phyloP scores from a whole-genome alignment of 2,797 vertebrate genomes.

The Jordanella pulchra region DNA sequence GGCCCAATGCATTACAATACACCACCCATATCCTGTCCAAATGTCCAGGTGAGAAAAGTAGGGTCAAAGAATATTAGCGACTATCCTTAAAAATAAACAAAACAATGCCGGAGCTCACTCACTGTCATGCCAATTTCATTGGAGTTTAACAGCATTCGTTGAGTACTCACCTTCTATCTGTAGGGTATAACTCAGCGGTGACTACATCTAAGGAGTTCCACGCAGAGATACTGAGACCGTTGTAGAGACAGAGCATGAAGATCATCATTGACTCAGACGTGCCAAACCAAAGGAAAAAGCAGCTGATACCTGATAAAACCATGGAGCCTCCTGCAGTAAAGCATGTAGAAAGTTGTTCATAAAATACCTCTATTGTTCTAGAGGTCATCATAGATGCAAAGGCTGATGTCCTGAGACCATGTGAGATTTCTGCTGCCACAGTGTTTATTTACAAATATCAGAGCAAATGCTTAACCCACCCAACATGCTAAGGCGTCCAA shows the following conservation, averaged over 20 bases:
- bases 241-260: conserved; percentile 97
- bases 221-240: conserved; percentile 95
- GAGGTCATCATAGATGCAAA: conserved; percentile 15
- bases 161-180: conserved; percentile 87
- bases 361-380: neutral
- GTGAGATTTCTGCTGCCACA: conserved; percentile 6
- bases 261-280: conserved; percentile 99
- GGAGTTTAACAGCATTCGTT: neutral
- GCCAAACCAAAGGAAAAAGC: conserved; percentile 98
- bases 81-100: neutral
- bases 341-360: neutral
- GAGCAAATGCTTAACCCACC: conserved; percentile 76
- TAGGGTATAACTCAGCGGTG: conserved; percentile 93
- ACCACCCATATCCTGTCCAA: too few species aligned
- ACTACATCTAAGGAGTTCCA: conserved; percentile 98
- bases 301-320: conserved; percentile 98
- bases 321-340: conserved; percentile 90
- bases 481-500: conserved; percentile 93
- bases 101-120: neutral
- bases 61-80: neutral
- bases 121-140: neutral
- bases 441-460: neutral
- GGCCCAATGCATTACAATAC: neutral
- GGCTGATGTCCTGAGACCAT: neutral
- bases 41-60: neutral